Evolutionary conservation across 2,113 vertebrate species (phyloP).

Genomic region (Gobius niger): DNA sequence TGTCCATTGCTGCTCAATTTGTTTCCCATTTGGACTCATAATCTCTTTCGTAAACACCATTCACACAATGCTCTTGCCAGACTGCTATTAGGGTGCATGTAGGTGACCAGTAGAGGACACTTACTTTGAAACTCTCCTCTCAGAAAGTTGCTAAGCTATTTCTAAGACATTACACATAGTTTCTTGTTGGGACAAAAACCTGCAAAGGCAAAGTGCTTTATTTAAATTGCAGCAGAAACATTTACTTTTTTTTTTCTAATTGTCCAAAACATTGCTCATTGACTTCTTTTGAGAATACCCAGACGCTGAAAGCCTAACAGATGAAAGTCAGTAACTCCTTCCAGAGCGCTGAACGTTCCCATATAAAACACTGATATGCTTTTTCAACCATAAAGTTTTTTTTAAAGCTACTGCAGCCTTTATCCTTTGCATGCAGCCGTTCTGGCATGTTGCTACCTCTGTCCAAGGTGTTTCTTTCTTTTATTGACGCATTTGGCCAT

Average conservation of each 20-base stretch:
- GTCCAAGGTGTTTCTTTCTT: conserved; percentile 32
- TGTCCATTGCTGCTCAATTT: conserved; percentile 8
- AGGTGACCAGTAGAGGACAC: conserved; percentile 40
- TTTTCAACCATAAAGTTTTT: conserved; percentile 11
- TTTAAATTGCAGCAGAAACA: conserved; percentile 12
- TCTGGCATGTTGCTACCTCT: conserved; percentile 13
- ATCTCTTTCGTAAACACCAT: conserved; percentile 23
- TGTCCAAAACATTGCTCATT: not conserved
- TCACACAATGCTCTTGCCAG: not conserved
- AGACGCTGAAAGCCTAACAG: not conserved
- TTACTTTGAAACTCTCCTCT: not conserved
- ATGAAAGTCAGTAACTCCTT: conserved; percentile 12
- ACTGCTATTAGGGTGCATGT: conserved; percentile 18
- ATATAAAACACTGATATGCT: conserved; percentile 6
- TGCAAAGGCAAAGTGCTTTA: not conserved
- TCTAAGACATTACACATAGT: not conserved
- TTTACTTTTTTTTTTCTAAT: conserved; percentile 31
- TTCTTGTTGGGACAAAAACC: not conserved
- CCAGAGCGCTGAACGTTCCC: conserved; percentile 5
- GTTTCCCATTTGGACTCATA: conserved; percentile 24
- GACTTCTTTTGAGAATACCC: not conserved
- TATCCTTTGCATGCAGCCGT: not conserved
- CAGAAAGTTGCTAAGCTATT: too few relatives aligned
- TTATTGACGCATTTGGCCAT: conserved; percentile 45
- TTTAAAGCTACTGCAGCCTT: conserved; percentile 16